Base-by-base conservation (phyloP, 2,113 vertebrate species). In the Turnix velox region DNA sequence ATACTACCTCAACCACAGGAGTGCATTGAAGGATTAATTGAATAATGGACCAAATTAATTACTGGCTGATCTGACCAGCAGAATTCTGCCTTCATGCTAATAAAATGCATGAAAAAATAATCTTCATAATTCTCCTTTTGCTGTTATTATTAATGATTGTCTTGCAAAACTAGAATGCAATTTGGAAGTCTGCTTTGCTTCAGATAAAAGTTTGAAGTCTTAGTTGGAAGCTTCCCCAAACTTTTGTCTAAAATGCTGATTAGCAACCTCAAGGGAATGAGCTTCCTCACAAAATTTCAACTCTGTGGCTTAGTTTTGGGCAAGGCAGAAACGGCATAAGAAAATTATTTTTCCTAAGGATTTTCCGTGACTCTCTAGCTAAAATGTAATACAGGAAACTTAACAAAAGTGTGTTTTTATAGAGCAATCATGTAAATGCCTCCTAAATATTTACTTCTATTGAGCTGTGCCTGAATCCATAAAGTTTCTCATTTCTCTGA, bases 141-240 rank as follows among this genome's bases (percentile, higher is more conserved):
- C 61, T 88, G 6, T 91, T 92, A 63, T 75, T 93, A 94, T 75
- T 95, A 88, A 92, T 90, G 57, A 68, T 92, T 91, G 45, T 42
- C 62, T 92, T 83, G 28, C 18, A 63, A 87, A 94, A 54, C 66
- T n/a, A 66, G 89, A 87, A 79, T 62, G 55, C 62, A 75, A 31
- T 79, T 87, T 84, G 66, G 83, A 84, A 90, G 69, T 92, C 88
- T 96, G 95, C 57, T 93, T 95, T 93, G 25, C 61, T 81, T 96
- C 92, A 96, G 94, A 90, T 94, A 93, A 92, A 96, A 92, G 69
- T 68, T 65, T 84, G 77, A 84, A 95, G 84, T 68, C 91, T 72
- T 88, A 78, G 16, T 57, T 94, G 80, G 91, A 96, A 92, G 77
- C 54, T 73, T 87, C 91, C 49, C 66, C 77, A 82, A 72, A 82